Percentiles rank a stretch among this genome's conserved stretches.
These are phyloP conservation scores for Automeris io DNA, from an alignment of 2,888 invertebrate genomes.

Conservation along the genomic window DNA sequence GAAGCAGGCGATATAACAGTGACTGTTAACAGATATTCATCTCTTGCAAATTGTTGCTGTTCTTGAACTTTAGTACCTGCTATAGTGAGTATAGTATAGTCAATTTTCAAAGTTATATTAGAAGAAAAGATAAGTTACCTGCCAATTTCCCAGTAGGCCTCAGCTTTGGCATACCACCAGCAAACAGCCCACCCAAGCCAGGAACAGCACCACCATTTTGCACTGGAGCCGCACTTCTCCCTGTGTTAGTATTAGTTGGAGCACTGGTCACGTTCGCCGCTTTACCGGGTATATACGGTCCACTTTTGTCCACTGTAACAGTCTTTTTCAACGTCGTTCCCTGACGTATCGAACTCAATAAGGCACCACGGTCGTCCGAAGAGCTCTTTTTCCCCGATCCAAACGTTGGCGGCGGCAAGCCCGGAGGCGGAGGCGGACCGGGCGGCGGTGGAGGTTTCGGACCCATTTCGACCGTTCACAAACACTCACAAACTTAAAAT, in stretches of 20 bases:
- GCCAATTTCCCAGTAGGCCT: constrained; percentile 81
- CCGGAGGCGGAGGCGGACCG: constrained; percentile 80
- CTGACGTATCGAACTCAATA: constrained; percentile 89
- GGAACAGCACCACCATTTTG: constrained; percentile 60
- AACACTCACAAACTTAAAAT: constrained; percentile 27
- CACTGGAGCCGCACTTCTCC: constrained; percentile 43
- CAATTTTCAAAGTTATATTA: too few relatives aligned
- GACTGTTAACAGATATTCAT: too few relatives aligned
- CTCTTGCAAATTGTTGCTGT: too few relatives aligned
- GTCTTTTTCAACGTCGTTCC: constrained; percentile 90
- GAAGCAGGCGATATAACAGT: too few relatives aligned
- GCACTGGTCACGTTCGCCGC: constrained; percentile 44
- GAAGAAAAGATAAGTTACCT: constrained; percentile 31
- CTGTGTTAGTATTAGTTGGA: constrained; percentile 45
- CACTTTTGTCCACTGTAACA: constrained; percentile 93
- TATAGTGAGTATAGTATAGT: too few relatives aligned
- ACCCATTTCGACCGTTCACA: constrained; percentile 34
- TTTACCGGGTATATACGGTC: constrained; percentile 84
- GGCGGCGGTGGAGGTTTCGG: constrained; percentile 81
- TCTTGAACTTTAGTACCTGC: too few relatives aligned
- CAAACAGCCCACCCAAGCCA: constrained; percentile 84
- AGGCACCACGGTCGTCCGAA: constrained; percentile 80
- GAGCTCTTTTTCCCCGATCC: constrained; percentile 60
- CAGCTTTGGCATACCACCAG: constrained; percentile 89
- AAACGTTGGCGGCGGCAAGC: constrained; percentile 73